Evolutionary conservation across 2,797 vertebrate genomes (phyloP).

Genomic region (Ataeniobius toweri): DNA sequence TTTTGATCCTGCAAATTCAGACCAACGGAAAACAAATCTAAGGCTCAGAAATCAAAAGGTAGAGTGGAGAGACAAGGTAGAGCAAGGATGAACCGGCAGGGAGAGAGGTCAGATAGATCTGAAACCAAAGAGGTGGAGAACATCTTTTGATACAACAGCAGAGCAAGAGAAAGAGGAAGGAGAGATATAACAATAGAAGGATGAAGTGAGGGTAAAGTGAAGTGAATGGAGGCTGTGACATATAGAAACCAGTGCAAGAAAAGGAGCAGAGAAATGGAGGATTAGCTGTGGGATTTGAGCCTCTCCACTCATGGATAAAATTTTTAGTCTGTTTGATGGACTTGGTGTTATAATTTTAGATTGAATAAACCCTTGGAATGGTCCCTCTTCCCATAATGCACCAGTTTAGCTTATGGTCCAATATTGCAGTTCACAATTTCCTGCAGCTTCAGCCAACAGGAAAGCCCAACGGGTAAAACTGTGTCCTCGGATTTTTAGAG

Average conservation of each 20-base stretch:
- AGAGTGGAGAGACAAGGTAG: slow-evolving; percentile 25
- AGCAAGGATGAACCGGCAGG: slow-evolving; percentile 40
- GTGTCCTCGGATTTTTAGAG: slow-evolving; percentile 29
- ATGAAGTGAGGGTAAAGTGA: slow-evolving; percentile 23
- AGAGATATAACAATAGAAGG: slow-evolving; percentile 19
- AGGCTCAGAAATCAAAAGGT: slow-evolving; percentile 25
- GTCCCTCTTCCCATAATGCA: slow-evolving; percentile 2
- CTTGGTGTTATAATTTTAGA: slow-evolving; percentile 51
- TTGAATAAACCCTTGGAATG: slow-evolving; percentile 31
- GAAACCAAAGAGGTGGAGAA: slow-evolving; percentile 25
- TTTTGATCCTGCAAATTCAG: slow-evolving; percentile 54
- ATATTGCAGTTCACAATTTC: slow-evolving; percentile 8
- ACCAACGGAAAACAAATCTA: slow-evolving; percentile 22
- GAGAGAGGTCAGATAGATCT: slow-evolving; percentile 35
- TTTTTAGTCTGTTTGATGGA: slow-evolving; percentile 51
- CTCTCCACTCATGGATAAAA: slow-evolving; percentile 51
- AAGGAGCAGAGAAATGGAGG: slow-evolving; percentile 49
- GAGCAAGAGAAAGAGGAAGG: slow-evolving; percentile 14
- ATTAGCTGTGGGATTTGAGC: slow-evolving; percentile 64
- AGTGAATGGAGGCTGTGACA: slow-evolving; percentile 42
- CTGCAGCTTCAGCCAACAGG: slow-evolving; percentile 18
- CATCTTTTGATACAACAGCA: slow-evolving; percentile 19
- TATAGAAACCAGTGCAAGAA: slow-evolving; percentile 32
- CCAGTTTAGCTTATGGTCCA: slow-evolving; percentile 17
- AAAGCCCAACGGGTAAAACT: slow-evolving; percentile 27